These are phyloP conservation scores for Paguma larvata DNA, from an alignment of 2,797 vertebrate genomes.

Conservation along the genomic window DNA sequence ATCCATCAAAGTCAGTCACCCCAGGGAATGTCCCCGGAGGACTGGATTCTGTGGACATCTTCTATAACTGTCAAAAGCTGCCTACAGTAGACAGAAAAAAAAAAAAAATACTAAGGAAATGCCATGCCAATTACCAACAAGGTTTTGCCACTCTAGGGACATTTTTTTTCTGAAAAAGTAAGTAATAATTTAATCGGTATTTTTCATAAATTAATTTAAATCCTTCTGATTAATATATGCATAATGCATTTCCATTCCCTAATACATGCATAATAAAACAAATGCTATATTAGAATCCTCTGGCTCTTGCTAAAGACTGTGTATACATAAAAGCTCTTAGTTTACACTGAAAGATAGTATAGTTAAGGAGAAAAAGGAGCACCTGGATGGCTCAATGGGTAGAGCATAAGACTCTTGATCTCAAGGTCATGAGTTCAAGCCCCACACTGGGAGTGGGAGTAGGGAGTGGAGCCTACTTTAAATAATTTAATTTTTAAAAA, in stretches of 20 bases:
- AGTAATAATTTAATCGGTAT: conserved; percentile 81
- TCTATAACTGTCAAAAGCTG: conserved; percentile 80
- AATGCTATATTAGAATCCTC: conserved; percentile 10
- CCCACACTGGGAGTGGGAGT: neutral
- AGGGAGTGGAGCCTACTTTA: neutral
- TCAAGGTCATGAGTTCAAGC: neutral
- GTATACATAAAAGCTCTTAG: neutral
- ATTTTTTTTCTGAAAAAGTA: conserved; percentile 73
- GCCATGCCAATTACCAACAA: conserved; percentile 85
- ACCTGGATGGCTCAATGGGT: neutral
- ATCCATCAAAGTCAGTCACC: conserved; percentile 91
- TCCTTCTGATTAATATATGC: neutral
- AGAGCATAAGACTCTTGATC: neutral
- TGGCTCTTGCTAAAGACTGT: neutral
- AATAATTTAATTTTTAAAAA: neutral
- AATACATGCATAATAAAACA: neutral
- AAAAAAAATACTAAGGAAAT: conserved; percentile 77
- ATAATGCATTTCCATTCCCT: neutral
- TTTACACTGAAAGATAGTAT: neutral
- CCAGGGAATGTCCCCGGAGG: conserved; percentile 82
- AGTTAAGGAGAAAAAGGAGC: neutral
- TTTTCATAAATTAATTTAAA: conserved; percentile 75
- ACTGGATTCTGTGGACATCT: conserved; percentile 73
- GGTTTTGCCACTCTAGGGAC: conserved; percentile 83
- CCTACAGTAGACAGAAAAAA: conserved; percentile 31